Conservation (phyloP, 1,140 invertebrate genomes). For the Ceratoteleas bidentatus region DNA sequence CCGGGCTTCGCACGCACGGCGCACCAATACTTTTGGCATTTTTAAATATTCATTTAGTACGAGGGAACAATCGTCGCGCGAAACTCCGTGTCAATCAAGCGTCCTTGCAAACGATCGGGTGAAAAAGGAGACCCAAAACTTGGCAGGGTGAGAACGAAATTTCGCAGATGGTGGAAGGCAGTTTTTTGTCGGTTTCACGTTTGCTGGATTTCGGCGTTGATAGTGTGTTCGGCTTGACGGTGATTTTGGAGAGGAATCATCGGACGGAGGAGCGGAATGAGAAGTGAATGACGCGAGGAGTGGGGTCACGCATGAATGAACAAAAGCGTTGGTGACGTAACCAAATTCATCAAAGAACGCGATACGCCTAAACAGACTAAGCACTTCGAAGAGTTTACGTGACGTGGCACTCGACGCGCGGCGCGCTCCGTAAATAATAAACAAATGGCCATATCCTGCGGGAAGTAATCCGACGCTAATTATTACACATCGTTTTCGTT, state of each 20-base stretch:
- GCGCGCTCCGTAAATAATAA: constrained; percentile 60
- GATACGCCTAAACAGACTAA: constrained; percentile 32
- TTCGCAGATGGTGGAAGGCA: too few relatives aligned
- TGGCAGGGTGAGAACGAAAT: too few relatives aligned
- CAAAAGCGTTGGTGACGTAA: constrained; percentile 13
- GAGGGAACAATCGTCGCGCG: constrained; percentile 21
- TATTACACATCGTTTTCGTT: constrained; percentile 62
- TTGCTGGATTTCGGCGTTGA: too few relatives aligned
- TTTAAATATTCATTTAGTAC: constrained; percentile 51
- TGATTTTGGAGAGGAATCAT: too few relatives aligned
- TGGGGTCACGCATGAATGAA: constrained; percentile 21
- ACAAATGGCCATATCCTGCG: constrained; percentile 29
- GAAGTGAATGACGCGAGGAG: too few relatives aligned
- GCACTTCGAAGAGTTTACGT: constrained; percentile 65
- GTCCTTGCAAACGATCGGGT: too few relatives aligned
- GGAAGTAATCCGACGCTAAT: constrained; percentile 60
- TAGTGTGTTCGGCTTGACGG: too few relatives aligned
- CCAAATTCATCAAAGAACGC: constrained; percentile 23
- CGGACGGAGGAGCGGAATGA: too few relatives aligned
- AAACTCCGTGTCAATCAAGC: constrained; percentile 21
- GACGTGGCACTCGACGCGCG: constrained; percentile 47
- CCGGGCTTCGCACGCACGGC: constrained; percentile 19
- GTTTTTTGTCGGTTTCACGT: too few relatives aligned
- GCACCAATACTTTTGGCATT: constrained; percentile 22
- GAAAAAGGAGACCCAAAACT: too few relatives aligned